A percentile compares a stretch with the other conserved stretches of the same genome.
These are phyloP conservation scores for Drosophila insularis DNA, from an alignment of 1,140 invertebrate species.

Conservation along the genomic window DNA sequence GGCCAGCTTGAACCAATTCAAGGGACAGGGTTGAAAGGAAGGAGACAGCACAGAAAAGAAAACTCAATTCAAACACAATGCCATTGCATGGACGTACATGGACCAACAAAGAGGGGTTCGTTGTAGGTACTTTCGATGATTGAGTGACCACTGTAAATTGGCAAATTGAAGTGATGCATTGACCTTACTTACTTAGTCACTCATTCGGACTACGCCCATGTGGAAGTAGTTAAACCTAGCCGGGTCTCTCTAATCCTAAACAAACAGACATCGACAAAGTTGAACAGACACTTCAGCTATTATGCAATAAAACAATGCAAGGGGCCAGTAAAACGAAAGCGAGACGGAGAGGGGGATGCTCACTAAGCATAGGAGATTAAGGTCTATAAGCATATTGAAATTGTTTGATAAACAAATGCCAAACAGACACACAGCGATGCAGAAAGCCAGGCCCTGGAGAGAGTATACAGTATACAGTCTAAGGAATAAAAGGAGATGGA, in stretches of 20 bases:
- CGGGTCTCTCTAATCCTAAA: slow-evolving; percentile 67
- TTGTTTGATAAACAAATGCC: slow-evolving; percentile 80
- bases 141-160: neutral
- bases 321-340: neutral
- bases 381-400: slow-evolving; percentile 74
- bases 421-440: slow-evolving; percentile 18
- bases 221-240: slow-evolving; percentile 57
- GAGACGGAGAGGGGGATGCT: slow-evolving; percentile 10
- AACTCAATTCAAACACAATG: slow-evolving; percentile 43
- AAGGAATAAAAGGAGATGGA: slow-evolving; percentile 13
- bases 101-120: neutral
- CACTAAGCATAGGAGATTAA: slow-evolving; percentile 43
- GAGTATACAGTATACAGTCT: neutral
- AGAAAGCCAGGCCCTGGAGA: neutral
- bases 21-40: neutral
- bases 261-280: slow-evolving; percentile 59
- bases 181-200: too few species aligned
- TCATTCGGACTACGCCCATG: neutral
- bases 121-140: too few species aligned
- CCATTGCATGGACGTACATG: neutral
- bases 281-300: slow-evolving; percentile 64
- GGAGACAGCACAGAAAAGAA: slow-evolving; percentile 6
- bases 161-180: neutral
- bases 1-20: neutral
- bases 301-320: slow-evolving; percentile 75